Conservation (phyloP, 2,888 invertebrate species). For the Aphodius granarius region DNA sequence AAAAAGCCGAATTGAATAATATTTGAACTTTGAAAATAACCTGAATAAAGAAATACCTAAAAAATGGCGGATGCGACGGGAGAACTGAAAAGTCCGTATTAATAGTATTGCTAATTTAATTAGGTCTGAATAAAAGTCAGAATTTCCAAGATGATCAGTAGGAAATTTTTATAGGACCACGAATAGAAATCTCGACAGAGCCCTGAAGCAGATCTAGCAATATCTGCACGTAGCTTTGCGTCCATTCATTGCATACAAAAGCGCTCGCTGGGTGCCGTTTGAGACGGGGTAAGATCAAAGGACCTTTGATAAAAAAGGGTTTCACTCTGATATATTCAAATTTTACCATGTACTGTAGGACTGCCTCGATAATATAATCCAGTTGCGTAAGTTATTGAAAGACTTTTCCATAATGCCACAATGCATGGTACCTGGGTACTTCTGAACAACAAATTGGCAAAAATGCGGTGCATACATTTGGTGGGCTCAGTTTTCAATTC, state of each 20-base stretch:
- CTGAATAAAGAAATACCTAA: no score
- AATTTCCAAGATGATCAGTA: no score
- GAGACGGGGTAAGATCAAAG: not conserved
- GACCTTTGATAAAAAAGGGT: not conserved
- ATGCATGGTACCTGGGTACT: no score
- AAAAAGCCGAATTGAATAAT: not conserved
- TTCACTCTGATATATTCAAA: not conserved
- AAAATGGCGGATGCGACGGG: no score
- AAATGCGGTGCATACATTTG: no score
- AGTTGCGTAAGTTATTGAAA: not conserved
- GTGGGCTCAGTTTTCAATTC: no score
- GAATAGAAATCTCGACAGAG: not conserved
- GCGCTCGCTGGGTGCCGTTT: not conserved
- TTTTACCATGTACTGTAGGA: not conserved
- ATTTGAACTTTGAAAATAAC: no score
- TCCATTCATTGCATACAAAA: not conserved
- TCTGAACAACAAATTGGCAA: not conserved
- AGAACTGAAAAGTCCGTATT: no score
- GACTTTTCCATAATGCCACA: not conserved
- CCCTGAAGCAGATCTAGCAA: not conserved
- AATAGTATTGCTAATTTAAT: no score
- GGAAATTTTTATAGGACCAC: no score
- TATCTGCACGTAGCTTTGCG: not conserved
- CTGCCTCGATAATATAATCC: not conserved
- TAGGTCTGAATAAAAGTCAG: no score